phyloP scores from a whole-genome alignment of 2,797 vertebrate genomes.

The Cryptoprocta ferox region DNA sequence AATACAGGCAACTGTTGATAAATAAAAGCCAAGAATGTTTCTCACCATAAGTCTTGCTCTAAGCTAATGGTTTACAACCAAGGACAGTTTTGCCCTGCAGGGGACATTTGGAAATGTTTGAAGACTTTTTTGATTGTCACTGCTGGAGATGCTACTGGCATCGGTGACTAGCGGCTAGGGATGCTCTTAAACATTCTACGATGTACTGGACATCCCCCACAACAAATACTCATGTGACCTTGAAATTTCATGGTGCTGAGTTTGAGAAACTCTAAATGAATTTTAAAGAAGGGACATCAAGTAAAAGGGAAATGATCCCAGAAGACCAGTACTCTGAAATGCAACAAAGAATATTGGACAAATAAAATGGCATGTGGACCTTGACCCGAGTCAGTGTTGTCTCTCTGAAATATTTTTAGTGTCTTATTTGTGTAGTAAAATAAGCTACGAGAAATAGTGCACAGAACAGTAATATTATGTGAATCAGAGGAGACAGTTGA shows the following conservation, averaged over 20 bases:
- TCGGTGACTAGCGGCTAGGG: background rate
- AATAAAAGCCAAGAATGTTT: background rate
- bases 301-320: background rate
- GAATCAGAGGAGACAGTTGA: background rate
- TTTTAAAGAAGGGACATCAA: background rate
- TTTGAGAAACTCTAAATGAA: conserved; percentile 28
- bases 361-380: background rate
- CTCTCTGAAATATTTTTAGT: conserved; percentile 36
- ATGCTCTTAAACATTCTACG: background rate
- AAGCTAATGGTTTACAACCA: conserved; percentile 19
- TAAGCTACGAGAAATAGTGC: background rate
- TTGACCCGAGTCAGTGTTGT: background rate
- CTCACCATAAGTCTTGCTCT: background rate
- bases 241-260: background rate
- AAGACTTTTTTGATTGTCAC: background rate
- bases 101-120: background rate
- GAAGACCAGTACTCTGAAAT: background rate
- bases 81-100: background rate
- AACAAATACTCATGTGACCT: background rate
- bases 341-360: background rate
- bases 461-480: background rate
- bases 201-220: background rate
- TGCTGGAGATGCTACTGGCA: background rate
- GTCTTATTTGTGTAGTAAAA: background rate
- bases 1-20: background rate